Base-by-base conservation (phyloP, 2,888 invertebrate genomes). In the Netelia melanura region DNA sequence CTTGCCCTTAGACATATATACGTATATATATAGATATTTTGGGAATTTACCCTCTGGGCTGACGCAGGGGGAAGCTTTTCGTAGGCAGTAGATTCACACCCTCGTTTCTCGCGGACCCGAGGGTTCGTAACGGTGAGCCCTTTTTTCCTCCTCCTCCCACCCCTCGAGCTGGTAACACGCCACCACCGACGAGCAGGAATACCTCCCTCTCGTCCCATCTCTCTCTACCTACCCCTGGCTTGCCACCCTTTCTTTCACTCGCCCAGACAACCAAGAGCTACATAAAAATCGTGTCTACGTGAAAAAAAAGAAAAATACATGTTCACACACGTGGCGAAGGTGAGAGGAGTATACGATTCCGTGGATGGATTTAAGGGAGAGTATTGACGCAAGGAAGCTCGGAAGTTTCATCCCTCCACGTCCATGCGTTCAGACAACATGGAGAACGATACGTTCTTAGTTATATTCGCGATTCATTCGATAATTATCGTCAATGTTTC, bases 71-170 rank as follows among this genome's bases (percentile, higher is more conserved):
- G 65, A 75, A 83, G 44, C 86, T 87, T 88, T 88, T 89, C 87
- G 86, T 74, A 76, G 85, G 88, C 89, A 88, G 90, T 90, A 88
- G 89, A 91, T 91, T 85, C 85, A 79, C 81, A 85, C 85, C 82
- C 85, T 85, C 64, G 79, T 21, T 78, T 65, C 65, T 44, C 72
- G 67, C 75, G 71, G 43, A 79, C 75, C 81, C 38, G 79, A 85
- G 85, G 85, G 85, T 85, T 79, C 68, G 38, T 54, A 75, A 67
- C 76, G 74, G 68, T 56, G 44, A 79, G 65, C 78, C 75, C 65
- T 72, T 67, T 48, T 56, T 80, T 56, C 44, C 43, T 38, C 68
- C 30, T 23, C 52, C 14, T 1, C 23, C 52, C 43, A 17, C 44
- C 56, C 23, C 30, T 30, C 30, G 30, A 81, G 75, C 25, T 68